Percentiles rank a stretch among this genome's conserved stretches.
These are phyloP conservation scores for Nemoura dubitans DNA, from an alignment of 2,888 invertebrate genomes.

Conservation along the genomic window DNA sequence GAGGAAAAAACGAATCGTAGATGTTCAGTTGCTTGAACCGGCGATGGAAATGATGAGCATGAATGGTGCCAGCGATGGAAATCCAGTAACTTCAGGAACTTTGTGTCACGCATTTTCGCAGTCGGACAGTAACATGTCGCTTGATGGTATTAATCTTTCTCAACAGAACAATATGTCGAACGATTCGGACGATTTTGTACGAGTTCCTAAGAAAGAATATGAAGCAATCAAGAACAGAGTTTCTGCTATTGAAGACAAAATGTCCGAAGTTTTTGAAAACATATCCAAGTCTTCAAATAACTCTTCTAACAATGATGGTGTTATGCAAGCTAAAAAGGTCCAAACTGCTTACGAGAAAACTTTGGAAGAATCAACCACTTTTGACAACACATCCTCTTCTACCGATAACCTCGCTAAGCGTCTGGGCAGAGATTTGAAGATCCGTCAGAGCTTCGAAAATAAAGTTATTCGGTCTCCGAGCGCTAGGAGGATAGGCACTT, in stretches of 20 bases:
- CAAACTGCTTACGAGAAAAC: conserved; percentile 79
- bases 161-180: conserved; percentile 8
- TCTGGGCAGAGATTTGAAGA: conserved; percentile 77
- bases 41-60: background rate
- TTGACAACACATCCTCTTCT: conserved; percentile 66
- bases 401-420: conserved; percentile 77
- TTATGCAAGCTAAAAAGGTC: conserved; percentile 65
- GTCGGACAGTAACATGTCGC: background rate
- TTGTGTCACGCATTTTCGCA: conserved; percentile 28
- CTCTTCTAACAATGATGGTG: too few species aligned
- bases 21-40: background rate
- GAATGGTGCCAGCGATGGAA: conserved; percentile 37
- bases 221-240: conserved; percentile 81
- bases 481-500: conserved; percentile 80
- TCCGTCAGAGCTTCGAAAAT: conserved; percentile 73
- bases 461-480: conserved; percentile 82
- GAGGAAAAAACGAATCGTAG: conserved; percentile 39
- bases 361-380: conserved; percentile 67
- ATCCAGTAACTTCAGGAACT: conserved; percentile 36
- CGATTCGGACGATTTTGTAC: conserved; percentile 68
- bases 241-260: conserved; percentile 74
- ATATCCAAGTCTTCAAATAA: conserved; percentile 56
- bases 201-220: conserved; percentile 78
- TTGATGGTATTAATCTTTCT: conserved; percentile 34
- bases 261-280: conserved; percentile 72